Percentiles rank a stretch among this genome's conserved stretches.
Evolutionary conservation across 2,797 vertebrate species (phyloP).

Genomic region (Emydoidea blandingii): DNA sequence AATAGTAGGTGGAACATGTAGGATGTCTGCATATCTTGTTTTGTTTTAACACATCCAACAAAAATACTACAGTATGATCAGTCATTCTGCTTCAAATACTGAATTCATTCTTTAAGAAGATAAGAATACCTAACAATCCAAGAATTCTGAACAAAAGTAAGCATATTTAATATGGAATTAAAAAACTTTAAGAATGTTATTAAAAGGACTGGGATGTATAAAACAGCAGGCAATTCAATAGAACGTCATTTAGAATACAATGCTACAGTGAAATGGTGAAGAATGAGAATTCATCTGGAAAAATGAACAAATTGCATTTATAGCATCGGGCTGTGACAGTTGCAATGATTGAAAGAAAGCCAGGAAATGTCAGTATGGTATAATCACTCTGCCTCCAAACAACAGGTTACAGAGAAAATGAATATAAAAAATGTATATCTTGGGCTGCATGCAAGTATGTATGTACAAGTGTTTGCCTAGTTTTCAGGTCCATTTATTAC

Average conservation of each 20-base stretch:
- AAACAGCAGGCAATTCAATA: conserved; percentile 3
- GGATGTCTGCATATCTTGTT: neutral
- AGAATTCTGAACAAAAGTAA: conserved; percentile 11
- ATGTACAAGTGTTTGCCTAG: neutral
- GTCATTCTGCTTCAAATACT: neutral
- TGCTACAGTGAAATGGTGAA: neutral
- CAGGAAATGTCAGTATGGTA: neutral
- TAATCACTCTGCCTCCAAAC: neutral
- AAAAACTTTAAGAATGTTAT: conserved; percentile 1
- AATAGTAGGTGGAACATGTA: neutral
- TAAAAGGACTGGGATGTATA: neutral
- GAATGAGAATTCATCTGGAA: neutral
- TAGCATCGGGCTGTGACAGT: neutral
- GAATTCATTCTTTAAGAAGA: neutral
- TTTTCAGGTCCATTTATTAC: neutral
- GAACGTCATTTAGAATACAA: neutral
- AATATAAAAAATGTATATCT: neutral
- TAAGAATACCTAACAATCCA: neutral
- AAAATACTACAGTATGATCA: neutral
- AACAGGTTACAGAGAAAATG: neutral
- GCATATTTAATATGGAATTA: neutral
- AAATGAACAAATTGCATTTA: neutral
- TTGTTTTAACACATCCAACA: neutral
- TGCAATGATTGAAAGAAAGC: neutral
- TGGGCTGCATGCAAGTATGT: rapidly evolving